Percentiles rank a stretch among this genome's conserved stretches.
Conservation (phyloP, 2,113 vertebrate genomes). For the Polypterus bichir region DNA sequence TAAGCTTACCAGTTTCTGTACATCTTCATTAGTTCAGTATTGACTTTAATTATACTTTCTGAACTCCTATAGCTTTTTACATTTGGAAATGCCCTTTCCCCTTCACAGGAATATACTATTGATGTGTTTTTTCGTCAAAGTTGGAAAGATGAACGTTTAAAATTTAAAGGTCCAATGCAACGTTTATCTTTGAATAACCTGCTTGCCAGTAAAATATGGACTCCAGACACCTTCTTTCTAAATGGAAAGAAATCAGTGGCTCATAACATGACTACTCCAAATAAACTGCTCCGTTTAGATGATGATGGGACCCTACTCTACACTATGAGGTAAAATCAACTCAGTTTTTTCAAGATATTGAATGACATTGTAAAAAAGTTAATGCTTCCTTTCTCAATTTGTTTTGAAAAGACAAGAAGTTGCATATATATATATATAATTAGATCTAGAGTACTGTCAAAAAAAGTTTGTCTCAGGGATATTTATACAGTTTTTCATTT, state of each 20-base stretch:
- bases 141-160: conserved; percentile 89
- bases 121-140: conserved; percentile 97
- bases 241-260: conserved; percentile 96
- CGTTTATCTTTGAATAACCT: conserved; percentile 86
- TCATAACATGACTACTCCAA: conserved; percentile 95
- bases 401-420: no score
- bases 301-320: conserved; percentile 90
- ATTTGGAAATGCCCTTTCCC: conserved; percentile 7
- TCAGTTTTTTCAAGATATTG: no score
- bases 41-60: not conserved
- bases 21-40: not conserved
- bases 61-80: not conserved
- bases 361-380: no score
- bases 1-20: conserved; percentile 33
- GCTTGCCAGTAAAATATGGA: conserved; percentile 95
- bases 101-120: conserved; percentile 84
- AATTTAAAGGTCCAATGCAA: conserved; percentile 89
- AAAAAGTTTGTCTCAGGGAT: no score
- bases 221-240: conserved; percentile 91
- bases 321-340: conserved; percentile 77
- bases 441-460: no score
- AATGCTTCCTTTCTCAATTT: no score
- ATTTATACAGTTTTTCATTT: no score
- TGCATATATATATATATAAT: no score
- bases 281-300: conserved; percentile 84